Conservation (phyloP, 2,113 vertebrate genomes). For the Aegotheles bennettii region DNA sequence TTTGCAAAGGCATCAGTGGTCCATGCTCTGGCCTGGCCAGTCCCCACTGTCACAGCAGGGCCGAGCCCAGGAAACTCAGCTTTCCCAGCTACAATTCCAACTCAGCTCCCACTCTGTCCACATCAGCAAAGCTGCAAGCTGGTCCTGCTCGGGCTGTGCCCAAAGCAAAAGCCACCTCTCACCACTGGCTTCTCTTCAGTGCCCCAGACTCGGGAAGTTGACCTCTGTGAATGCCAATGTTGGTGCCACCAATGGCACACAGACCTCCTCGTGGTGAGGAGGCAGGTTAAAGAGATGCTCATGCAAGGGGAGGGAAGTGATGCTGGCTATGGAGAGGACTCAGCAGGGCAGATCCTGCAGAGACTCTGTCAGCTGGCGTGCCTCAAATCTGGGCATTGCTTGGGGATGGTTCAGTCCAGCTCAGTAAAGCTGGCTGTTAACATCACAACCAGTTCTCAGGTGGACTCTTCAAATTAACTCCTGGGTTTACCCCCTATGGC, state of each 20-base stretch:
- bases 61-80: background rate
- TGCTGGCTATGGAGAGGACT: background rate
- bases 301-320: background rate
- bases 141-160: background rate
- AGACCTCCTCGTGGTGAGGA: background rate
- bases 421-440: background rate
- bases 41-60: background rate
- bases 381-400: background rate
- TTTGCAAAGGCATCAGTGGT: background rate
- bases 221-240: too few relatives aligned
- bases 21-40: background rate
- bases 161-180: background rate
- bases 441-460: background rate
- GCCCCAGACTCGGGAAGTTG: background rate
- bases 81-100: background rate
- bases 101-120: background rate
- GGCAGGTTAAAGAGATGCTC: background rate
- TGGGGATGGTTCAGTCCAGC: background rate
- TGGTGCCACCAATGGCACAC: accelerated
- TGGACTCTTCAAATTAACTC: background rate
- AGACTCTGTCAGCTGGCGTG: background rate
- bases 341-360: background rate
- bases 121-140: background rate
- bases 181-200: background rate
- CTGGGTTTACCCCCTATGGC: background rate